phyloP scores from a whole-genome alignment of 2,797 vertebrate genomes.

The Alfaro cultratus region DNA sequence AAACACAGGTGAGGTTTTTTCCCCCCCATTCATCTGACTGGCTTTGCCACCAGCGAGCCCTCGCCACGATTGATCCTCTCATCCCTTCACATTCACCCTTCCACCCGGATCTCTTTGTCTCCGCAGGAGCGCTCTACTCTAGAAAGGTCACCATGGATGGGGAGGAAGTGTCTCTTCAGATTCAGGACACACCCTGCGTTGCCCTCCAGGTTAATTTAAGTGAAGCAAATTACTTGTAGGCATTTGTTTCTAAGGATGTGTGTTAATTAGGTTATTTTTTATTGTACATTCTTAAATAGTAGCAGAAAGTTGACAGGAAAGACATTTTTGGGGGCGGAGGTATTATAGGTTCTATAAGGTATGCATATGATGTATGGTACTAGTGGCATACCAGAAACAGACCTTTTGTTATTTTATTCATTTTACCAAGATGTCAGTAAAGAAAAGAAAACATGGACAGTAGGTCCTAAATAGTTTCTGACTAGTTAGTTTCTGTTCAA shows the following conservation, averaged over 20 bases:
- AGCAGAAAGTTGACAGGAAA: background rate
- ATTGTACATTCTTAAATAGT: background rate
- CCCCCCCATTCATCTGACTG: background rate
- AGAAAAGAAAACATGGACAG: background rate
- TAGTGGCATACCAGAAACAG: background rate
- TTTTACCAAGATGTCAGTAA: background rate
- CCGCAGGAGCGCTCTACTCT: conserved; percentile 90
- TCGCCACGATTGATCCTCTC: background rate
- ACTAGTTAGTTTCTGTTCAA: too few species aligned
- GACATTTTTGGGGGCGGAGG: too few species aligned
- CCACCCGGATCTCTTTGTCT: conserved; percentile 15
- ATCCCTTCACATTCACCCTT: conserved; percentile 5
- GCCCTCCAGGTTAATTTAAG: conserved; percentile 86
- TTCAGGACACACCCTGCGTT: conserved; percentile 93
- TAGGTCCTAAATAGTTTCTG: too few species aligned
- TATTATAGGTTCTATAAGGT: background rate
- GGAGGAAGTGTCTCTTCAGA: conserved; percentile 92
- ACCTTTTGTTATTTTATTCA: background rate
- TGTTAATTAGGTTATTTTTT: background rate
- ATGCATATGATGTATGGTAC: background rate
- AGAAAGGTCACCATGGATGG: conserved; percentile 91
- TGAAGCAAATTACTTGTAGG: background rate
- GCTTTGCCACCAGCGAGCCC: background rate
- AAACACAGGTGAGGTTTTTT: conserved; percentile 87
- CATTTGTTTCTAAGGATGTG: background rate